Evolutionary conservation across 2,888 invertebrate genomes (phyloP).

Genomic region (Metallyticus violacea): DNA sequence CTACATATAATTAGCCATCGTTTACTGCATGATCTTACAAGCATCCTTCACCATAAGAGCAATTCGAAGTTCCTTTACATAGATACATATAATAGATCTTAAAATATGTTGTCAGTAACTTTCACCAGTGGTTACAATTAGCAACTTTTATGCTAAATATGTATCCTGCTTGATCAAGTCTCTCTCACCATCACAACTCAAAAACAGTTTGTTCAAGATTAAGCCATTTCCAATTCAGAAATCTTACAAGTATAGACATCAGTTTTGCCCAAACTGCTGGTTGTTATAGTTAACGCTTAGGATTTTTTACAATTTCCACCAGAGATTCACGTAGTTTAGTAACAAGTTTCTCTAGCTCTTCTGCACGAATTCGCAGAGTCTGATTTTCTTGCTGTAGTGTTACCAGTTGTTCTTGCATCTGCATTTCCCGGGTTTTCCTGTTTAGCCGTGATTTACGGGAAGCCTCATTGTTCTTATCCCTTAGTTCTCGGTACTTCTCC

Average conservation of each 20-base stretch:
- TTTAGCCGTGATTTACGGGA: conserved; percentile 71
- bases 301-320: conserved; percentile 42
- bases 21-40: too few relatives aligned
- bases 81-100: not conserved
- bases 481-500: conserved; percentile 61
- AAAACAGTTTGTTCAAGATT: not conserved
- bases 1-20: too few relatives aligned
- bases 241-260: not conserved
- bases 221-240: not conserved
- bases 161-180: not conserved
- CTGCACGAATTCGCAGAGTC: conserved; percentile 61
- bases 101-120: too few relatives aligned
- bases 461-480: conserved; percentile 77
- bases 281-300: not conserved
- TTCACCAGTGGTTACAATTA: not conserved
- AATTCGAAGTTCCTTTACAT: too few relatives aligned
- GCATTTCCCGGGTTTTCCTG: conserved; percentile 59
- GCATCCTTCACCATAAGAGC: too few relatives aligned
- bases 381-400: conserved; percentile 62
- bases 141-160: not conserved
- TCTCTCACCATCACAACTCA: too few relatives aligned
- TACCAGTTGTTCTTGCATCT: conserved; percentile 54
- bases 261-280: not conserved
- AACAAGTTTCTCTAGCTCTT: conserved; percentile 66
- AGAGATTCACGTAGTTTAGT: conserved; percentile 62